Conservation (phyloP, 1,140 invertebrate species). For the Calosoma granatense region DNA sequence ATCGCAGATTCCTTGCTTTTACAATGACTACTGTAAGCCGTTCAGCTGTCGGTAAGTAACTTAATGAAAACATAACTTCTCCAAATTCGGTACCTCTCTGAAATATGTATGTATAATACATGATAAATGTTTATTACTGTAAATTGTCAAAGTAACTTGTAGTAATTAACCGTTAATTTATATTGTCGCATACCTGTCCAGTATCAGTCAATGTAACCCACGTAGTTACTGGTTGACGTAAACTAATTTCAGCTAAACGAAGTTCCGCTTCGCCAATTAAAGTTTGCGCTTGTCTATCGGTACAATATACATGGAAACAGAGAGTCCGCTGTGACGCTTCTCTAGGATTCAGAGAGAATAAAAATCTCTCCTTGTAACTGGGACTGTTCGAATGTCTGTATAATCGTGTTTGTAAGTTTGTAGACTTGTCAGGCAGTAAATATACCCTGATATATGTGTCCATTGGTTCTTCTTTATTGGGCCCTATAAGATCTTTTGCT, state of each 20-base stretch:
- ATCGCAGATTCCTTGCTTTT: conserved; percentile 64
- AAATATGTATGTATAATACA: conserved; percentile 13
- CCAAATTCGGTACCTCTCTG: conserved; percentile 44
- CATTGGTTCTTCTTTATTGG: conserved; percentile 45
- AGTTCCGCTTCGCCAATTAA: conserved; percentile 55
- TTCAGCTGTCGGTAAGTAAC: conserved; percentile 68
- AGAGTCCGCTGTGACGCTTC: conserved; percentile 41
- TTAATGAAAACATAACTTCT: conserved; percentile 75
- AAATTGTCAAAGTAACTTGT: background rate
- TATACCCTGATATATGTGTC: conserved; percentile 69
- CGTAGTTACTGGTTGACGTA: conserved; percentile 45
- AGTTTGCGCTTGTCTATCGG: conserved; percentile 50
- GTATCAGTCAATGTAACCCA: conserved; percentile 54
- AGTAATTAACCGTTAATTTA: background rate
- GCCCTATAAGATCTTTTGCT: conserved; percentile 57
- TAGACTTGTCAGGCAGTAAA: conserved; percentile 58
- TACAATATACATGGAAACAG: conserved; percentile 50
- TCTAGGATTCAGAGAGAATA: conserved; percentile 50
- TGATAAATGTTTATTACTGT: background rate
- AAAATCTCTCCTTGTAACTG: conserved; percentile 63
- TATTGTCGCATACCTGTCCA: conserved; percentile 41
- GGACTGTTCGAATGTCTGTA: conserved; percentile 55
- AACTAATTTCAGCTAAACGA: conserved; percentile 46
- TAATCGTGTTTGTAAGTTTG: conserved; percentile 63
- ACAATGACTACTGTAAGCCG: conserved; percentile 71